A percentile compares a stretch with the other conserved stretches of the same genome.
These are phyloP conservation scores for Saxidomus purpurata DNA, from an alignment of 1,140 invertebrate species.

Conservation along the genomic window DNA sequence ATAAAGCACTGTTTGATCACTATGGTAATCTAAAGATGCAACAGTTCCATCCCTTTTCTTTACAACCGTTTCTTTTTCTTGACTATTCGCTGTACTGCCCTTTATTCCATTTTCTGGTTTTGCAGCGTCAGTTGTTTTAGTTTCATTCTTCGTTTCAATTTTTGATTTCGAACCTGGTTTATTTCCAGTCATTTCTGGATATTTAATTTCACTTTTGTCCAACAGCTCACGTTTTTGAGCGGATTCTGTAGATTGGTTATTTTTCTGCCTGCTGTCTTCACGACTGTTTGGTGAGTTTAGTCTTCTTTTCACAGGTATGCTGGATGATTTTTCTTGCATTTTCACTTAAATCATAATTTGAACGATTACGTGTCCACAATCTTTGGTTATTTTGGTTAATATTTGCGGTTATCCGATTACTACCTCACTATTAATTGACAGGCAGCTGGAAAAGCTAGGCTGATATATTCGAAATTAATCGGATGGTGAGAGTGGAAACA, in stretches of 20 bases:
- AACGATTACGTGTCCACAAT: constrained; percentile 19
- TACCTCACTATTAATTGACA: not conserved
- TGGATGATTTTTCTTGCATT: constrained; percentile 30
- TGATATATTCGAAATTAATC: not conserved
- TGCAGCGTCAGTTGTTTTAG: not conserved
- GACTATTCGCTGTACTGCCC: not conserved
- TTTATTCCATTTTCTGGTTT: not conserved
- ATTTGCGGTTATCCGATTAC: not conserved
- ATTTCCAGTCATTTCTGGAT: not conserved
- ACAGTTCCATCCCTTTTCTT: not conserved
- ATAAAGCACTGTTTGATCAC: constrained; percentile 63
- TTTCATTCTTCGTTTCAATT: not conserved
- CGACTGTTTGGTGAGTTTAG: not conserved
- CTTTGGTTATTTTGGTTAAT: too few relatives aligned
- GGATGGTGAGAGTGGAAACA: too few relatives aligned
- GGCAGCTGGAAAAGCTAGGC: not conserved
- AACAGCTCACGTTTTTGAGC: not conserved
- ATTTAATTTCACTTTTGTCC: not conserved
- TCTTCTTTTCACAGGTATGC: constrained; percentile 41
- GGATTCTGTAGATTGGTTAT: not conserved
- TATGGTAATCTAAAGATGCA: not conserved
- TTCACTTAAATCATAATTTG: not conserved
- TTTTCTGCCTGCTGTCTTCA: not conserved
- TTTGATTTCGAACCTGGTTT: not conserved
- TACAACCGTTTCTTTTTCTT: too few relatives aligned